Evolutionary conservation across 2,113 vertebrate species (phyloP), one percentile per base, ranked within the genome.

Genomic region (Orycteropus afer): DNA sequence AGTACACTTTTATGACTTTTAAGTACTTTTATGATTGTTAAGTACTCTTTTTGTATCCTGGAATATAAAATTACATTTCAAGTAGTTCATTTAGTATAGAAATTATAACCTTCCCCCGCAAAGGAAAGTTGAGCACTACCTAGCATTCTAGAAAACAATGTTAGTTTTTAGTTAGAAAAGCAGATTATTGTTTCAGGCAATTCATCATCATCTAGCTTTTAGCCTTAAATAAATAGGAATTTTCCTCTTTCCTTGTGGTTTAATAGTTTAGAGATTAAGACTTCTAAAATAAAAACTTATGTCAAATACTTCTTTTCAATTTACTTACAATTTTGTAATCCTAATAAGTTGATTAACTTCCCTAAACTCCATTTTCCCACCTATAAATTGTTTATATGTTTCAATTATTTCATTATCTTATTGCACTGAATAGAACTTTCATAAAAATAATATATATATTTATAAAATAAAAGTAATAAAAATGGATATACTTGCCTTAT

Each of bases 101-200:
- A 92, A 59, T 51, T 89, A 51, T 27, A n/a, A n/a, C n/a, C n/a
- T n/a, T n/a, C n/a, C n/a, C n/a, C n/a, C n/a, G n/a, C n/a, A n/a
- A n/a, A n/a, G n/a, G n/a, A n/a, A n/a, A 55, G 3, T 17, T 84
- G n/a, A 86, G 3, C 13, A 27, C 27, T 63, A 84, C 7, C 17
- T 87, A 67, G 7, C 27, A 83, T 82, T 73, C 61, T 94, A 49
- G 29, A 92, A 84, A 73, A 84, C 3, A 84, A 57, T 95, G 86
- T 73, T 27, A 69, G 34, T 45, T 80, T 69, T 87, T 87, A 55
- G 27, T 90, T 65, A 59, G 37, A 71, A 85, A 85, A 15, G 63
- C 17, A 57, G 45, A 79, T 63, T 57, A 77, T 55, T 57, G 27
- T 86, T 92, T 74, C 15, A 55, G n/a, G 29, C 4, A 85, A 42